Conservation (phyloP, 2,888 invertebrate species). For the Marronus borbonicus region DNA sequence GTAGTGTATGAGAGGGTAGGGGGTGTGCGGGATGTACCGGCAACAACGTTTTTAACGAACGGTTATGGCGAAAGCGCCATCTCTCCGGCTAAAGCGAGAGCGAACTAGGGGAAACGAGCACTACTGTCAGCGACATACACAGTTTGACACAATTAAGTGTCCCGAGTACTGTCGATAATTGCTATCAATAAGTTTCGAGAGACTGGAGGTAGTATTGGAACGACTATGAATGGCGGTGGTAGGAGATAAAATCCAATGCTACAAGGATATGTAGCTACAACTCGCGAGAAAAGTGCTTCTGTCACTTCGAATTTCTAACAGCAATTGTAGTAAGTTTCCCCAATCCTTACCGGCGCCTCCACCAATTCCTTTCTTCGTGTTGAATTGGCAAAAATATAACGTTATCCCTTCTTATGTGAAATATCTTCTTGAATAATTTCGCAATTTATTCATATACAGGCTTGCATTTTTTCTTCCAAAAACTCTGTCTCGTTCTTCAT, state of each 20-base stretch:
- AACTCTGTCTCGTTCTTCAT: no score
- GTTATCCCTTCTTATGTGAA: no score
- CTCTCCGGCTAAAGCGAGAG: not conserved
- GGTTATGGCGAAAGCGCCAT: not conserved
- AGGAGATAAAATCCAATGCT: slow-evolving; percentile 1
- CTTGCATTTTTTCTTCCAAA: no score
- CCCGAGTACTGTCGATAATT: slow-evolving; percentile 42
- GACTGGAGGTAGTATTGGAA: not conserved
- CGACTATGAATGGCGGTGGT: not conserved
- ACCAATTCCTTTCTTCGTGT: not conserved
- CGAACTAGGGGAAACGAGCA: slow-evolving; percentile 8
- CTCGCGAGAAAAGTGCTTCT: slow-evolving; percentile 16
- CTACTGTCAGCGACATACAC: slow-evolving; percentile 40
- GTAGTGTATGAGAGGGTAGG: slow-evolving; percentile 22
- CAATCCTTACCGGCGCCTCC: not conserved
- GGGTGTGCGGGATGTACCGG: slow-evolving; percentile 3
- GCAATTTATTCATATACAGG: no score
- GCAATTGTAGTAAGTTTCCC: not conserved
- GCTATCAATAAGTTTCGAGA: slow-evolving; percentile 44
- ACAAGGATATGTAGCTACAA: slow-evolving; percentile 9
- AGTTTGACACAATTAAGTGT: slow-evolving; percentile 48
- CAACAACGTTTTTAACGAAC: slow-evolving; percentile 27
- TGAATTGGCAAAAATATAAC: not conserved
- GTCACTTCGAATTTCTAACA: slow-evolving; percentile 27
- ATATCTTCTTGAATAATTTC: no score